phyloP scores from a whole-genome alignment of 2,113 vertebrate species.

The Mesoclemmys tuberculata region DNA sequence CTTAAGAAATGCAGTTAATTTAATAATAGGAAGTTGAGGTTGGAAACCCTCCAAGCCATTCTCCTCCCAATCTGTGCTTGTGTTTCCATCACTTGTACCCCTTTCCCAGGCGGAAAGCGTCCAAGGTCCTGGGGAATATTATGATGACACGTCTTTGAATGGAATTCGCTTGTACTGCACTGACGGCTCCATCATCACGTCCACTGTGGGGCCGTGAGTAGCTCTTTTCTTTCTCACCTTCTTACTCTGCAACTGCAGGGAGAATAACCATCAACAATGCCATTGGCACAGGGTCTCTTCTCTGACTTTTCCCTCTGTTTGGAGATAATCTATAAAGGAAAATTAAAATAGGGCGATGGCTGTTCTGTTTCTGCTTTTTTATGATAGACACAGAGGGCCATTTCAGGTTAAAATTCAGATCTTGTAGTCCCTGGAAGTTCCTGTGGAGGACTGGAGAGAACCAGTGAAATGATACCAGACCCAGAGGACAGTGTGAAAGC shows the following conservation, averaged over 20 bases:
- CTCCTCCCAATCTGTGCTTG: too few relatives aligned
- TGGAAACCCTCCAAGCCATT: too few relatives aligned
- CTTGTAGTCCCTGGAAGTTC: neutral
- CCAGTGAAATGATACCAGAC: neutral
- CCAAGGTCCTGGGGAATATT: rapidly evolving
- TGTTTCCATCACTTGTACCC: too few relatives aligned
- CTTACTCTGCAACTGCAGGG: neutral
- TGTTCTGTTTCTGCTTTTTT: neutral
- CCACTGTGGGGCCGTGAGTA: neutral
- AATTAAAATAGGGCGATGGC: neutral
- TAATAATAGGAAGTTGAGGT: too few relatives aligned
- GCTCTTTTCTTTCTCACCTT: neutral
- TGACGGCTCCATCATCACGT: neutral
- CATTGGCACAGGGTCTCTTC: neutral
- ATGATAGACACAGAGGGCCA: neutral
- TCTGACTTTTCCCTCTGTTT: neutral
- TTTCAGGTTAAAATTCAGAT: neutral
- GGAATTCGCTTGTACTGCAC: neutral
- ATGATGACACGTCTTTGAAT: neutral
- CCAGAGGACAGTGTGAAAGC: neutral
- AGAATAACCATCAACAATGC: neutral
- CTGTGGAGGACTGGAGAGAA: neutral
- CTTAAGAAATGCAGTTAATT: too few relatives aligned
- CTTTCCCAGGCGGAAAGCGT: too few relatives aligned
- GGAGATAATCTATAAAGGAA: too few relatives aligned